These are phyloP conservation scores for Melanostoma mellinum DNA, from an alignment of 2,888 invertebrate species.

Conservation along the genomic window DNA sequence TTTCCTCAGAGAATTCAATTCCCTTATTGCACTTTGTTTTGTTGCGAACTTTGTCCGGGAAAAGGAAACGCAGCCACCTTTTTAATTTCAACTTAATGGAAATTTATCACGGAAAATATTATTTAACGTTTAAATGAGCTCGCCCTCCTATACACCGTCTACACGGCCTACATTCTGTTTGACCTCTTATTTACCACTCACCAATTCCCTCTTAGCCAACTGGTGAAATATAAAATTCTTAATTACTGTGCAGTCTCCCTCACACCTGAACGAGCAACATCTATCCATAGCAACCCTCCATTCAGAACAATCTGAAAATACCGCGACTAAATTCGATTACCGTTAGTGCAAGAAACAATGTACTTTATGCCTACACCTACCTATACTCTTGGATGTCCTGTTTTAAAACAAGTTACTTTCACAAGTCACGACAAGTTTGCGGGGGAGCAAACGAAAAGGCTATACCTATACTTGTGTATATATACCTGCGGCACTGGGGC, in stretches of 20 bases:
- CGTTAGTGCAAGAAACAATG: constrained; percentile 68
- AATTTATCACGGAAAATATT: constrained; percentile 70
- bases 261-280: constrained; percentile 50
- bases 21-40: constrained; percentile 16
- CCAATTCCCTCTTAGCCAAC: not conserved
- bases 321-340: constrained; percentile 72
- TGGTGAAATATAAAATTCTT: constrained; percentile 59
- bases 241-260: constrained; percentile 60
- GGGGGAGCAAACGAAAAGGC: constrained; percentile 22
- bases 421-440: constrained; percentile 63
- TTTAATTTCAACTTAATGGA: constrained; percentile 69
- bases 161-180: constrained; percentile 42
- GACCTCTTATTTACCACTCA: constrained; percentile 12
- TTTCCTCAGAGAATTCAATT: constrained; percentile 52
- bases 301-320: constrained; percentile 59
- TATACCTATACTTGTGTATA: constrained; percentile 23
- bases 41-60: not conserved
- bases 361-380: constrained; percentile 4
- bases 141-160: constrained; percentile 17
- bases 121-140: constrained; percentile 68
- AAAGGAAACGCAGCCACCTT: constrained; percentile 48
- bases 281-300: constrained; percentile 13
- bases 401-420: constrained; percentile 68
- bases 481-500: not conserved
- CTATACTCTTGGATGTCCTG: constrained; percentile 52